These are phyloP conservation scores for Tiphia femorata DNA, from an alignment of 2,888 invertebrate genomes.

Conservation along the genomic window DNA sequence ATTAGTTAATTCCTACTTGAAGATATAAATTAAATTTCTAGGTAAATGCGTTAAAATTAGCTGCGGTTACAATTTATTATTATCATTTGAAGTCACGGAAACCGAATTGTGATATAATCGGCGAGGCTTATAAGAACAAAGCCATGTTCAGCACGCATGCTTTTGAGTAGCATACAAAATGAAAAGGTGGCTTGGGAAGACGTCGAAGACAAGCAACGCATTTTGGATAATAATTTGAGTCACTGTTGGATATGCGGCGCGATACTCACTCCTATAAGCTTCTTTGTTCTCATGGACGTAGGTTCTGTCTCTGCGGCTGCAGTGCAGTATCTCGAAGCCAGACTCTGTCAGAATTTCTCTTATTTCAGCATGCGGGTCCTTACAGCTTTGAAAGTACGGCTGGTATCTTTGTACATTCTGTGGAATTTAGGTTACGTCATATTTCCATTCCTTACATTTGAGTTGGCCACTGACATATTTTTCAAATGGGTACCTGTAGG, in stretches of 20 bases:
- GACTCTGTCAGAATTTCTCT: conserved; percentile 71
- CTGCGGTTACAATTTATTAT: too few relatives aligned
- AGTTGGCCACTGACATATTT: not conserved
- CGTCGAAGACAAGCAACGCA: not conserved
- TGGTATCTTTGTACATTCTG: conserved; percentile 76
- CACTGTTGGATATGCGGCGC: not conserved
- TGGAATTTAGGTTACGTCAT: not conserved
- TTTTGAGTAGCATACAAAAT: too few relatives aligned
- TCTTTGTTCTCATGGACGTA: conserved; percentile 74
- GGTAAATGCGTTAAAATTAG: not conserved
- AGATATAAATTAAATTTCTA: not conserved
- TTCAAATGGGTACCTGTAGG: conserved; percentile 71
- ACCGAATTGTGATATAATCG: too few relatives aligned
- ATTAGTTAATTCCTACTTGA: too few relatives aligned
- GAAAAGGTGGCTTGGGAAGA: too few relatives aligned
- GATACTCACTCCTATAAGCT: conserved; percentile 73
- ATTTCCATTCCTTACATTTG: not conserved
- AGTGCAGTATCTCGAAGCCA: conserved; percentile 75
- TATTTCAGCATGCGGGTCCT: conserved; percentile 73
- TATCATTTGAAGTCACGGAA: too few relatives aligned
- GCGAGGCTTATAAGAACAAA: too few relatives aligned
- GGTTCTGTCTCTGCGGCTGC: conserved; percentile 73
- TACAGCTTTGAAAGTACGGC: conserved; percentile 77
- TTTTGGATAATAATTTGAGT: not conserved
- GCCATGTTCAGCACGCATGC: too few relatives aligned